Evolutionary conservation across 1,140 invertebrate species (phyloP).

Genomic region (Cepaea nemoralis): DNA sequence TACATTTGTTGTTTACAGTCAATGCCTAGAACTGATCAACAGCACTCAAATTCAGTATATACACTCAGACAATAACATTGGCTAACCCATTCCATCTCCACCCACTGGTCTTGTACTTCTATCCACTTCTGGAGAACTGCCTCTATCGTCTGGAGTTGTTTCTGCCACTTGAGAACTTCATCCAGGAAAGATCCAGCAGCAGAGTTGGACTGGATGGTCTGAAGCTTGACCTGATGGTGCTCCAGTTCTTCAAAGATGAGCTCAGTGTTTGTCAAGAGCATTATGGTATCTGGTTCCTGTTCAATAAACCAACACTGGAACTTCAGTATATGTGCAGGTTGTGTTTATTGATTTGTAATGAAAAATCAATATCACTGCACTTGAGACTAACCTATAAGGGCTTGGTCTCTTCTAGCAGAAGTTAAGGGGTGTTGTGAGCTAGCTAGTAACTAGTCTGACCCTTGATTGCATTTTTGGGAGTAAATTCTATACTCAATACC

Average conservation of each 20-base stretch:
- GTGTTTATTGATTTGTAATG: too few species aligned
- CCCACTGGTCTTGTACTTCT: slow-evolving; percentile 71
- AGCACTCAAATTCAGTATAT: too few species aligned
- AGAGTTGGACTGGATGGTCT: slow-evolving; percentile 69
- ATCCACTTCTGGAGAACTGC: slow-evolving; percentile 69
- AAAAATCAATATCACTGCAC: too few species aligned
- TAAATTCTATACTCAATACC: too few species aligned
- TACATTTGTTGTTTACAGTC: too few species aligned
- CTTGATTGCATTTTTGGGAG: too few species aligned
- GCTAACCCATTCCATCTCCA: slow-evolving; percentile 69
- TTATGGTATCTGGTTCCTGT: slow-evolving; percentile 61
- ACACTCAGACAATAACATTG: too few species aligned
- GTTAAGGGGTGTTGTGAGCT: too few species aligned
- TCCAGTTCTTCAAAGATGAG: slow-evolving; percentile 71
- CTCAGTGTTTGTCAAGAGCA: slow-evolving; percentile 66
- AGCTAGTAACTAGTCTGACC: too few species aligned
- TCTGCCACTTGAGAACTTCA: slow-evolving; percentile 72
- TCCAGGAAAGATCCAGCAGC: slow-evolving; percentile 71
- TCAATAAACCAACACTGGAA: not conserved
- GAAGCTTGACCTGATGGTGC: slow-evolving; percentile 70
- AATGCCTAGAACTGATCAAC: too few species aligned
- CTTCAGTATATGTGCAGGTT: not conserved
- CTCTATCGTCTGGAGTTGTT: slow-evolving; percentile 70
- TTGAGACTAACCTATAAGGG: too few species aligned
- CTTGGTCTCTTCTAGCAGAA: too few species aligned